Percentiles rank a stretch among this genome's conserved stretches.
These are phyloP conservation scores for Pollimyrus isidori DNA, from an alignment of 2,113 vertebrate genomes.

Conservation along the genomic window DNA sequence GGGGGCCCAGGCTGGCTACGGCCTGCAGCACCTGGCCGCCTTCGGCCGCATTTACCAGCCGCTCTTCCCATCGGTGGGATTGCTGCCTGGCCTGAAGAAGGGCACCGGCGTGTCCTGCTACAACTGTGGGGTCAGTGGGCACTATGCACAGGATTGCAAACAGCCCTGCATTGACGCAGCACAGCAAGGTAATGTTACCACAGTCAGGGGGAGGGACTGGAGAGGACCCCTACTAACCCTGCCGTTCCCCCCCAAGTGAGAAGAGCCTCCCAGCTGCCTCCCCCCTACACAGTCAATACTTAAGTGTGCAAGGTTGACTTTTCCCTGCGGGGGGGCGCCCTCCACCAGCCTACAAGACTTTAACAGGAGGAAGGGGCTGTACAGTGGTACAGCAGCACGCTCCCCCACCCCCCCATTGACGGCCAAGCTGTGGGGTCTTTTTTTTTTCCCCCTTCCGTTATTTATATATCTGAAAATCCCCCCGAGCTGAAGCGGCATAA, in stretches of 20 bases:
- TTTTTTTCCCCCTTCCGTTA: not conserved
- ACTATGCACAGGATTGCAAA: conserved; percentile 84
- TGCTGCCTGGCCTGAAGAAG: conserved; percentile 77
- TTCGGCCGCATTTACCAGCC: conserved; percentile 66
- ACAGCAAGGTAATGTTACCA: conserved; percentile 76
- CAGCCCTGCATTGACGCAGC: conserved; percentile 75
- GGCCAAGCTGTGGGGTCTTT: not conserved
- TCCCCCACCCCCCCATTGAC: not conserved
- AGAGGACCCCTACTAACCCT: not conserved
- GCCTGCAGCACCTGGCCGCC: conserved; percentile 71
- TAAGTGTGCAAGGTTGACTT: not conserved
- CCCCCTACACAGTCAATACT: not conserved
- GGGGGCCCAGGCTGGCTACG: conserved; percentile 71
- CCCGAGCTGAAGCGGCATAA: not conserved
- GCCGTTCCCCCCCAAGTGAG: not conserved
- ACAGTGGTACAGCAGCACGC: not conserved
- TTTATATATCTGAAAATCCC: not conserved
- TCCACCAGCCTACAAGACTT: not conserved
- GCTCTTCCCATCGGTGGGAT: conserved; percentile 63
- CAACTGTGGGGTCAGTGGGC: conserved; percentile 80
- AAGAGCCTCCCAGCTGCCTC: not conserved
- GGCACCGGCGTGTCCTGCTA: conserved; percentile 74
- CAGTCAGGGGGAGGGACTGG: conserved; percentile 52
- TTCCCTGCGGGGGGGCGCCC: not conserved
- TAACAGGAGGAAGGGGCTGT: not conserved